phyloP scores from a whole-genome alignment of 1,140 invertebrate species.

The Nylanderia fulva region DNA sequence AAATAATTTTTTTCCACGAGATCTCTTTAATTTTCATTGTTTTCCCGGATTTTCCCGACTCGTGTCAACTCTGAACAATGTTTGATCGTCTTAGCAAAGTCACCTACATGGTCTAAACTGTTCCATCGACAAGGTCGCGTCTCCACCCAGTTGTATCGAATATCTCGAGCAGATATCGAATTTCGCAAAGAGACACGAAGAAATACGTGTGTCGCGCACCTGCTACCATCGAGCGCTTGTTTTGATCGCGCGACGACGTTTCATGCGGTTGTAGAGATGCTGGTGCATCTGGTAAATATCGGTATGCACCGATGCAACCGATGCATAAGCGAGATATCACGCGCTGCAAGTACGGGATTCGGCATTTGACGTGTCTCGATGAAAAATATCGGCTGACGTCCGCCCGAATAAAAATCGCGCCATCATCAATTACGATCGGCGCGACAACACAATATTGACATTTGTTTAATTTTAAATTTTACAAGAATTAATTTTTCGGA shows the following conservation, averaged over 20 bases:
- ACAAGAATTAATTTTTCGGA: neutral
- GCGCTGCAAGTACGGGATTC: neutral
- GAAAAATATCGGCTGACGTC: neutral
- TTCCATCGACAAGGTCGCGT: neutral
- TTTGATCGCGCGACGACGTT: neutral
- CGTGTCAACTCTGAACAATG: neutral
- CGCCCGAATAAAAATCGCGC: neutral
- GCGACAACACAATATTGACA: neutral
- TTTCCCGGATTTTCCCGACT: neutral
- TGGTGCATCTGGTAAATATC: conserved; percentile 21
- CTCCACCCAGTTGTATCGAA: conserved; percentile 5
- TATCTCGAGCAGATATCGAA: conserved; percentile 37
- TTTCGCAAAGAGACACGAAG: conserved; percentile 29
- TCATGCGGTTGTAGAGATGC: neutral
- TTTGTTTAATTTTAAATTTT: neutral
- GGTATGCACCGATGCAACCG: conserved; percentile 12
- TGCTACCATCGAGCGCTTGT: conserved; percentile 4
- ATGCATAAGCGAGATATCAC: conserved; percentile 15
- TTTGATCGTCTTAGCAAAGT: neutral
- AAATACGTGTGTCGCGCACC: neutral
- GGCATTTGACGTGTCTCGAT: neutral
- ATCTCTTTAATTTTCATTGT: neutral
- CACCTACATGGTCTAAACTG: neutral
- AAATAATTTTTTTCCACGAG: neutral
- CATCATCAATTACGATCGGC: neutral